Evolutionary conservation across 2,113 vertebrate genomes (phyloP).

Genomic region (Callorhinus ursinus): DNA sequence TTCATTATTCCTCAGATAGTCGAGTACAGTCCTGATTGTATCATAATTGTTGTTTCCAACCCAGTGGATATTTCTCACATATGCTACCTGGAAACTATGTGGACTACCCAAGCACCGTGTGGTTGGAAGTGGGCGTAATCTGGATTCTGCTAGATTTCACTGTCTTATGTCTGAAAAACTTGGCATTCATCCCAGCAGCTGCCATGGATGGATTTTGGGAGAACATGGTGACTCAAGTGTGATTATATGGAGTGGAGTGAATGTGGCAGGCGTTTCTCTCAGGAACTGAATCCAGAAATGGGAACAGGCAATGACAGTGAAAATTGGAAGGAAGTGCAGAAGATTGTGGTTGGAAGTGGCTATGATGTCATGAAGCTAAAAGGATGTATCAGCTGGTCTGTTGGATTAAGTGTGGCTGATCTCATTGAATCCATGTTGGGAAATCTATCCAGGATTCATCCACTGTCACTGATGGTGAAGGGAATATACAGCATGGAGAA

Average conservation of each 20-base stretch:
- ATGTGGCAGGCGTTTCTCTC: constrained; percentile 95
- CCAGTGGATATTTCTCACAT: not conserved
- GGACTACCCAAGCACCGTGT: not conserved
- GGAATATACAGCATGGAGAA: not conserved
- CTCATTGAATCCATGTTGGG: constrained; percentile 94
- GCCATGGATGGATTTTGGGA: not conserved
- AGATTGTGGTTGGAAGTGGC: constrained; percentile 95
- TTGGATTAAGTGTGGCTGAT: constrained; percentile 96
- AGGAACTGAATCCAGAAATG: constrained; percentile 94
- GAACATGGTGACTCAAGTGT: constrained; percentile 79
- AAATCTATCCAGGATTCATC: constrained; percentile 93
- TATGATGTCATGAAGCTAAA: constrained; percentile 97
- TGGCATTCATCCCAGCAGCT: not conserved
- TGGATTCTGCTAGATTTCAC: not conserved
- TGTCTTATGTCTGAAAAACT: not conserved
- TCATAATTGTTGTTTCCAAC: not conserved
- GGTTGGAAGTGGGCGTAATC: not conserved
- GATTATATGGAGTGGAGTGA: constrained; percentile 95
- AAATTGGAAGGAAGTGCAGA: constrained; percentile 95
- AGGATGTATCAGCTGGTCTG: constrained; percentile 85
- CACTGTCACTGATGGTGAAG: constrained; percentile 93
- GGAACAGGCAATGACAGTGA: constrained; percentile 91
- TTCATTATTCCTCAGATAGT: not conserved
- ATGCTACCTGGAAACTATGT: not conserved
- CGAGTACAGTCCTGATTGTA: not conserved